phyloP scores from a whole-genome alignment of 2,797 vertebrate species.

The Chlorospingus semifuscus region DNA sequence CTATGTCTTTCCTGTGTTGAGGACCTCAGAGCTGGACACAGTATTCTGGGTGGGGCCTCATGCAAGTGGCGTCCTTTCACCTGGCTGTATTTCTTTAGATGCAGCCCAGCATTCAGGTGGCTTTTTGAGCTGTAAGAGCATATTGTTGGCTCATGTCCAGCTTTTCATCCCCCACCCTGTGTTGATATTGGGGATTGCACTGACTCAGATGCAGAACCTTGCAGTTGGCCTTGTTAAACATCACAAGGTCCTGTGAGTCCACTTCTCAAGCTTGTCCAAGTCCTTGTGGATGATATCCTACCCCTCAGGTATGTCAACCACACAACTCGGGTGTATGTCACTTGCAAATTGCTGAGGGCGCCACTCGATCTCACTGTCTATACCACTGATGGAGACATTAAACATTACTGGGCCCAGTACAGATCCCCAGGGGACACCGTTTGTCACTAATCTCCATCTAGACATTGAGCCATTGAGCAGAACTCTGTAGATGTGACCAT shows the following conservation, averaged over 20 bases:
- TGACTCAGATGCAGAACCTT: background rate
- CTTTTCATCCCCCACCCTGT: background rate
- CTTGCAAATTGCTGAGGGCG: background rate
- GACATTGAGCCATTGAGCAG: background rate
- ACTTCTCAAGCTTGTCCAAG: background rate
- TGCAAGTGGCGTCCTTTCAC: accelerated
- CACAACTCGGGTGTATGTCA: background rate
- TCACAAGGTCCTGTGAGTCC: background rate
- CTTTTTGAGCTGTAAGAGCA: background rate
- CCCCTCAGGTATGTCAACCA: no score
- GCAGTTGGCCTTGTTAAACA: background rate
- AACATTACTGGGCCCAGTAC: background rate
- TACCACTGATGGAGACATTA: background rate
- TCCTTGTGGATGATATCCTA: background rate
- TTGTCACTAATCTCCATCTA: background rate
- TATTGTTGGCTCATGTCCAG: no score
- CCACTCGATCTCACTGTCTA: background rate
- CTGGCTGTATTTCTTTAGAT: background rate
- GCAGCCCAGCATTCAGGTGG: background rate
- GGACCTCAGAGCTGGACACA: background rate
- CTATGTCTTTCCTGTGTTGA: background rate
- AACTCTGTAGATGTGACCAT: background rate
- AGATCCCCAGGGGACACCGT: accelerated
- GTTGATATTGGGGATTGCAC: background rate
- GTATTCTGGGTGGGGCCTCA: no score